A percentile compares a stretch with the other conserved stretches of the same genome.
phyloP scores from a whole-genome alignment of 2,113 vertebrate genomes.

The Myodes glareolus region DNA sequence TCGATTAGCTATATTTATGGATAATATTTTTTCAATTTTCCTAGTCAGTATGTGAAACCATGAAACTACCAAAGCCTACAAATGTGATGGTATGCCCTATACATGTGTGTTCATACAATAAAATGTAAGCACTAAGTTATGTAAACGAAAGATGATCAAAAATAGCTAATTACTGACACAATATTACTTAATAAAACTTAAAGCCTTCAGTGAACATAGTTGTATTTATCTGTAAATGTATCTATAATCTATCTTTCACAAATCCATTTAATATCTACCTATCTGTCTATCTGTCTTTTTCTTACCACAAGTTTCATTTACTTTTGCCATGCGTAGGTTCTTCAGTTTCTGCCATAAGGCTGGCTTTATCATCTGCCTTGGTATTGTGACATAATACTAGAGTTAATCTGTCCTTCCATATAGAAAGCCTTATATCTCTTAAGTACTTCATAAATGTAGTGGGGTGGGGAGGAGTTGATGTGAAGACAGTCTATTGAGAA shows the following conservation, averaged over 20 bases:
- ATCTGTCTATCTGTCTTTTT: background rate
- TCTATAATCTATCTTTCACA: background rate
- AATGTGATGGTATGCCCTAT: background rate
- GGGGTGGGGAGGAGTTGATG: background rate
- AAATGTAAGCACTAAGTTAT: background rate
- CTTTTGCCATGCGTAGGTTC: background rate
- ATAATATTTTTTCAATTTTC: too few relatives aligned
- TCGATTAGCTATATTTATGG: too few relatives aligned
- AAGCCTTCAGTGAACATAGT: background rate
- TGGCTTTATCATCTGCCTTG: background rate
- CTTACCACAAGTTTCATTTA: background rate
- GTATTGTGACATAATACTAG: background rate
- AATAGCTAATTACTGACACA: background rate
- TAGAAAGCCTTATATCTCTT: background rate
- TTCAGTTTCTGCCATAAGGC: too few relatives aligned
- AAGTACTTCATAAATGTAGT: background rate
- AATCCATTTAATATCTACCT: background rate
- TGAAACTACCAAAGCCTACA: background rate
- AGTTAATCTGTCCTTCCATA: background rate
- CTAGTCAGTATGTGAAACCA: too few relatives aligned
- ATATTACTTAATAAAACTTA: background rate
- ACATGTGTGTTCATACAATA: too few relatives aligned
- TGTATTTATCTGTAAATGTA: background rate
- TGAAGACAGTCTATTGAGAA: background rate
- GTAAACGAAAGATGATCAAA: background rate